phyloP scores from a whole-genome alignment of 2,888 invertebrate species.

The Drosophila nr. perissopoda region DNA sequence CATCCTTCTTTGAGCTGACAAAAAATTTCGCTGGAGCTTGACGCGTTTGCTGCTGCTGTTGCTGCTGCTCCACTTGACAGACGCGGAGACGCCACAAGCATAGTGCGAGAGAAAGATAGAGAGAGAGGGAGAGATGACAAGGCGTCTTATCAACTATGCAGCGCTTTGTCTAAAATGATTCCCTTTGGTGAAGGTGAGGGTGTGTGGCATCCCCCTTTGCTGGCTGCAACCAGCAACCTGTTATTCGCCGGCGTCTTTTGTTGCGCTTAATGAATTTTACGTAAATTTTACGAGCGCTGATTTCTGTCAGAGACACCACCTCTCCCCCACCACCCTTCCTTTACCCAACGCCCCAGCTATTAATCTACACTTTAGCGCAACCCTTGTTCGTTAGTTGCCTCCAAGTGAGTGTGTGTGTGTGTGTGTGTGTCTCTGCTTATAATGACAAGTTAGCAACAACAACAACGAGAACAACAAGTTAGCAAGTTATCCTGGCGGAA shows the following conservation, averaged over 20 bases:
- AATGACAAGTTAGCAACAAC: constrained; percentile 77
- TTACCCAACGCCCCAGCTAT: constrained; percentile 56
- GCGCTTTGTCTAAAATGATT: constrained; percentile 76
- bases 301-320: constrained; percentile 64
- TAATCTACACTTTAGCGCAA: constrained; percentile 73
- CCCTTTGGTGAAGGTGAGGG: constrained; percentile 1
- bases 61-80: constrained; percentile 54
- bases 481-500: constrained; percentile 64
- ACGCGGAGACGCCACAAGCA: constrained; percentile 29
- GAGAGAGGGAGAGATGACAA: constrained; percentile 16
- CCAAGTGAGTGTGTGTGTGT: constrained; percentile 34
- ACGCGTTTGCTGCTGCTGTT: constrained; percentile 33
- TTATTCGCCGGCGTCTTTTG: constrained; percentile 70
- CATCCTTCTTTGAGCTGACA: constrained; percentile 64
- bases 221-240: constrained; percentile 61
- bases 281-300: constrained; percentile 80
- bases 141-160: constrained; percentile 78
- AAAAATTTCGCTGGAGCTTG: constrained; percentile 67
- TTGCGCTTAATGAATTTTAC: constrained; percentile 81
- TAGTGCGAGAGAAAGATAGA: neutral
- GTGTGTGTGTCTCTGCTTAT: constrained; percentile 55
- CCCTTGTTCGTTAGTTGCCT: constrained; percentile 46
- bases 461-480: constrained; percentile 80
- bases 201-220: constrained; percentile 20
- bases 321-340: neutral